A percentile compares a stretch with the other conserved stretches of the same genome.
Conservation (phyloP, 2,113 vertebrate genomes). For the Syngnathus typhle region DNA sequence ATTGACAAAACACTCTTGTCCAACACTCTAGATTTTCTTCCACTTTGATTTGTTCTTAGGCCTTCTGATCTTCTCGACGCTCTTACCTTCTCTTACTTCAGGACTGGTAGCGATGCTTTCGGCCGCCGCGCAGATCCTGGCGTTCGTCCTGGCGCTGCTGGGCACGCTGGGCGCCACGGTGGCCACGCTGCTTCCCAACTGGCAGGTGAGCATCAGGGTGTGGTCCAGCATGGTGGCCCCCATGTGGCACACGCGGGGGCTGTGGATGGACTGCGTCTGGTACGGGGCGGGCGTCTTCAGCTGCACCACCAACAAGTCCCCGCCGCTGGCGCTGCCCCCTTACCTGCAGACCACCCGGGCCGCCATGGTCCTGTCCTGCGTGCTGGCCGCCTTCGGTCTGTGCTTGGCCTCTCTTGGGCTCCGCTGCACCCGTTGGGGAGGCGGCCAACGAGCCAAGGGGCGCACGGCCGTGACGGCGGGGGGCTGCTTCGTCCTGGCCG, state of each 20-base stretch:
- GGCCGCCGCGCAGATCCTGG: slow-evolving; percentile 82
- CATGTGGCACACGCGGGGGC: slow-evolving; percentile 82
- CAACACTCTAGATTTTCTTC: too few relatives aligned
- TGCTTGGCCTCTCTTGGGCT: slow-evolving; percentile 82
- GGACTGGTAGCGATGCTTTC: slow-evolving; percentile 76
- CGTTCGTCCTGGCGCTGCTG: slow-evolving; percentile 80
- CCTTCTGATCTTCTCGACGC: slow-evolving; percentile 29
- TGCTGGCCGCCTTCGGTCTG: slow-evolving; percentile 77
- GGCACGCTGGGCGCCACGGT: slow-evolving; percentile 77
- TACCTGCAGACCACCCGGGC: slow-evolving; percentile 80
- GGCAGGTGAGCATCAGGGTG: slow-evolving; percentile 78
- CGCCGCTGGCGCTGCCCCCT: slow-evolving; percentile 76
- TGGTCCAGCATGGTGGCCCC: slow-evolving; percentile 83
- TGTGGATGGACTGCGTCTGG: slow-evolving; percentile 98
- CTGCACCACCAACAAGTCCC: slow-evolving; percentile 81
- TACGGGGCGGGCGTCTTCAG: slow-evolving; percentile 91
- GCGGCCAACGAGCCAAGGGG: slow-evolving; percentile 75
- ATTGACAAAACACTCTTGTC: too few relatives aligned
- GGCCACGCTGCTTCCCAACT: slow-evolving; percentile 87
- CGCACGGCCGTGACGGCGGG: slow-evolving; percentile 80
- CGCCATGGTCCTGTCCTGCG: slow-evolving; percentile 84
- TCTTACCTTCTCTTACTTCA: slow-evolving; percentile 26
- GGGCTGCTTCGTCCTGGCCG: slow-evolving; percentile 77
- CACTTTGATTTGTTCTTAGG: too few relatives aligned
- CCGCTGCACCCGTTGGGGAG: slow-evolving; percentile 85